Evolutionary conservation across 1,140 invertebrate species (phyloP).

Genomic region (Drosophila grimshawi): DNA sequence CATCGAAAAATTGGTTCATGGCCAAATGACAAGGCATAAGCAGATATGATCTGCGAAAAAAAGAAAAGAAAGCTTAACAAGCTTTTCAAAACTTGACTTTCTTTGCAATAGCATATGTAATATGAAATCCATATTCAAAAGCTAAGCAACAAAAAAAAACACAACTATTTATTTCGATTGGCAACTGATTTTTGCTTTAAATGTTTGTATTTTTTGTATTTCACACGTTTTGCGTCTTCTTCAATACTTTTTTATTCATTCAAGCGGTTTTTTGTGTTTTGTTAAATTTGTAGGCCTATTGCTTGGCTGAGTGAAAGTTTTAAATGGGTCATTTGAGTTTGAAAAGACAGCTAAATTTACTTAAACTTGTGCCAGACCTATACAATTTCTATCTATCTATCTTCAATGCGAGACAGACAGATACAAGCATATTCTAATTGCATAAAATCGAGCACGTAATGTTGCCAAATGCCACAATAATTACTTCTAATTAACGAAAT

Average conservation of each 20-base stretch:
- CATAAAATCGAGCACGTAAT: constrained; percentile 13
- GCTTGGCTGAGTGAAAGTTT: constrained; percentile 24
- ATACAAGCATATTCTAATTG: constrained; percentile 9
- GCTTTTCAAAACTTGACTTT: constrained; percentile 24
- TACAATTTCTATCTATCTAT: neutral
- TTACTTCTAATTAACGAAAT: constrained; percentile 11
- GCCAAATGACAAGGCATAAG: constrained; percentile 31
- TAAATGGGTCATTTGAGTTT: neutral
- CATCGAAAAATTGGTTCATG: constrained; percentile 62
- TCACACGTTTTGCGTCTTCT: neutral
- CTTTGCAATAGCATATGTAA: constrained; percentile 1
- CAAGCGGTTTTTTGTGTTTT: neutral
- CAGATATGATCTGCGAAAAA: constrained; percentile 3
- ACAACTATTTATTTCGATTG: constrained; percentile 4
- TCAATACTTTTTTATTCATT: neutral
- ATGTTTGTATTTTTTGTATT: neutral
- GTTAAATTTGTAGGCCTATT: constrained; percentile 17
- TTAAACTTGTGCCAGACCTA: neutral
- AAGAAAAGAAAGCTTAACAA: constrained; percentile 43
- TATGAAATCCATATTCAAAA: constrained; percentile 26
- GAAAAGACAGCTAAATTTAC: neutral
- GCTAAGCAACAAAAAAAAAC: constrained; percentile 2
- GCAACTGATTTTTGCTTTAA: neutral
- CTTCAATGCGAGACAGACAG: no score
- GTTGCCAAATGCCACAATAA: constrained; percentile 18